These are phyloP conservation scores for Amblyopsis hoosieri DNA, from an alignment of 2,797 vertebrate species.

Conservation along the genomic window DNA sequence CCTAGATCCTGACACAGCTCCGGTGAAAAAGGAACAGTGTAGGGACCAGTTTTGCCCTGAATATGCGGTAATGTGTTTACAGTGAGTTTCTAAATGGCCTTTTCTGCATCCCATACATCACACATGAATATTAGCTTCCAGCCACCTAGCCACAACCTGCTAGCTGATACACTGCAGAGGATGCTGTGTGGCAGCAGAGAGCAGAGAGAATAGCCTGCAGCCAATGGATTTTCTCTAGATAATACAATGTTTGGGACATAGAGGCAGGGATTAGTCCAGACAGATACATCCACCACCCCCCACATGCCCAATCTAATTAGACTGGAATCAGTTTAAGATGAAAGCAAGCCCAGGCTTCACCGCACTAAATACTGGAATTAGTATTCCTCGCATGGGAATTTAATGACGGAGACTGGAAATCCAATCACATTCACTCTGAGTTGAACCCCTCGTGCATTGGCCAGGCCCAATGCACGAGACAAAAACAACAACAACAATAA, in stretches of 20 bases:
- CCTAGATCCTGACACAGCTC: slow-evolving; percentile 60
- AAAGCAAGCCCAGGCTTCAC: slow-evolving; percentile 81
- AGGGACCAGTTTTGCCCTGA: slow-evolving; percentile 66
- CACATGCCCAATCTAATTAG: slow-evolving; percentile 86
- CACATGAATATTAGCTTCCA: slow-evolving; percentile 74
- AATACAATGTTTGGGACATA: slow-evolving; percentile 83
- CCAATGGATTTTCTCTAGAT: slow-evolving; percentile 83
- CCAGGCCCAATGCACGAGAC: slow-evolving; percentile 70
- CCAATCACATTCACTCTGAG: slow-evolving; percentile 79
- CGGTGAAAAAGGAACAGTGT: slow-evolving; percentile 61
- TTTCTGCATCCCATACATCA: slow-evolving; percentile 78
- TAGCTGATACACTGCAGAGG: slow-evolving; percentile 75
- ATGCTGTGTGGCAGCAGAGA: slow-evolving; percentile 71
- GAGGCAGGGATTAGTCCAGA: slow-evolving; percentile 82
- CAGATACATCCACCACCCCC: slow-evolving; percentile 81
- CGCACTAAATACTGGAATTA: slow-evolving; percentile 85
- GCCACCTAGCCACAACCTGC: slow-evolving; percentile 72
- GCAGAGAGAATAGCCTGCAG: slow-evolving; percentile 77
- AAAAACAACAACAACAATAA: slow-evolving; percentile 78
- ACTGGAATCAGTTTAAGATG: slow-evolving; percentile 85
- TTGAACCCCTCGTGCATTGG: slow-evolving; percentile 72
- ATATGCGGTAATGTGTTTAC: slow-evolving; percentile 75
- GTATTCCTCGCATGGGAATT: slow-evolving; percentile 86
- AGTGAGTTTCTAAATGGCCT: slow-evolving; percentile 62
- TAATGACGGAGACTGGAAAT: slow-evolving; percentile 80